Evolutionary conservation across 1,140 invertebrate species (phyloP).

Genomic region (Magallana angulata): DNA sequence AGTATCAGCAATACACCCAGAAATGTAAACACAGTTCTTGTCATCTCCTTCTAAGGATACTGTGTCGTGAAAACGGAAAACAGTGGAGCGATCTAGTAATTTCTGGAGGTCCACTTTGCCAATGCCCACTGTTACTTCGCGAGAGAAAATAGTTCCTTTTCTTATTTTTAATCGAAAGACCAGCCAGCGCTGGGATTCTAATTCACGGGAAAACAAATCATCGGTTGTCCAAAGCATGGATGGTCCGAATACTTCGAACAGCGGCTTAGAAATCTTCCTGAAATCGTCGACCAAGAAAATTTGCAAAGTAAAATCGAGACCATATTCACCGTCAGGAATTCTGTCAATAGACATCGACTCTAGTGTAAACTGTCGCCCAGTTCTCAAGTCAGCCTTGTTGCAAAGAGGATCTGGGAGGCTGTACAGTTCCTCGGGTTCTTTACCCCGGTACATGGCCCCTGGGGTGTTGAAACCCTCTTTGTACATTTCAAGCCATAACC

Average conservation of each 20-base stretch:
- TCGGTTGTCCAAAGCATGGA: conserved; percentile 10
- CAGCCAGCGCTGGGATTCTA: not conserved
- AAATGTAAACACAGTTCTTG: conserved; percentile 36
- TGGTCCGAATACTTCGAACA: conserved; percentile 2
- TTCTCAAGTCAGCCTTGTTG: not conserved
- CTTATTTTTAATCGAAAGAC: not conserved
- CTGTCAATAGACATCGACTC: conserved; percentile 49
- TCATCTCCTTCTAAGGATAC: conserved; percentile 21
- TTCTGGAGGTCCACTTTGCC: not conserved
- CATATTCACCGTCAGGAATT: conserved; percentile 35
- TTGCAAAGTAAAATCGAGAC: conserved; percentile 34
- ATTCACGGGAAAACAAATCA: not conserved
- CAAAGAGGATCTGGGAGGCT: not conserved
- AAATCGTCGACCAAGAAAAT: not conserved
- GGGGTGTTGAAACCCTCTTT: conserved; percentile 69
- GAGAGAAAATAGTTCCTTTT: conserved; percentile 21
- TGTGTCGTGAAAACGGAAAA: conserved; percentile 32
- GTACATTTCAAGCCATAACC: conserved; percentile 71
- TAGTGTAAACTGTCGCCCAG: conserved; percentile 29
- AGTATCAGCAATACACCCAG: conserved; percentile 33
- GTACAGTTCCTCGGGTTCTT: conserved; percentile 53
- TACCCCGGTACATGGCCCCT: conserved; percentile 78
- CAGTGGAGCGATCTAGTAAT: conserved; percentile 16
- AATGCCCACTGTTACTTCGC: conserved; percentile 1
- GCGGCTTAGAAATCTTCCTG: not conserved